Base-by-base conservation (phyloP, 2,888 invertebrate genomes). In the Parelbella ahira region DNA sequence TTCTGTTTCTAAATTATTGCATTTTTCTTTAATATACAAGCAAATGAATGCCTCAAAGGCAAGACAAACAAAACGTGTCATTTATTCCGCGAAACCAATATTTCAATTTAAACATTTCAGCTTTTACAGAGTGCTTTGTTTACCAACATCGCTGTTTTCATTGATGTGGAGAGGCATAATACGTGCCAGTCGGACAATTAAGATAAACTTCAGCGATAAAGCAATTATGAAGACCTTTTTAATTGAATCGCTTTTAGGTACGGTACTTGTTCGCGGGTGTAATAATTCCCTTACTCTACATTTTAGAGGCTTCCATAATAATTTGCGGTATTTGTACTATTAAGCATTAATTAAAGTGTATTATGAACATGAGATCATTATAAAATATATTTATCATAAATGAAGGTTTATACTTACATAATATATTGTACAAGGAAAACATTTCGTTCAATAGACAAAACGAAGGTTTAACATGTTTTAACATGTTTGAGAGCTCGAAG, bases 131-230 rank as follows among this genome's bases (percentile, higher is more conserved):
- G 41, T 24, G 21, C 33, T 41, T 41, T 34, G 41, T 28, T 32
- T 41, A 39, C 30, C 32, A 24, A 9, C 7, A 25, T n/a, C 39
- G 39, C 25, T 39, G 39, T 32, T 30, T 39, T 39, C 39, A 39
- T 39, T 25, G 25, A 39, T 11, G 37, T 20, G 27, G 39, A 30
- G 30, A 32, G 32, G 25, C 39, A 13, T 39, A n/a, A n/a, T n/a
- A n/a, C n/a, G 32, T 39, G 39, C 25, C 32, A 25, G 12, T 25
- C 39, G 11, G 32, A 6, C 32, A 32, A 39, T 39, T 39, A 39
- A 39, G 32, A 32, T 39, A 39, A 39, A 37, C 32, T 32, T 32
- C 39, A 39, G 18, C 39, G 39, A 39, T 39, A 39, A 39, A 39
- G 32, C 25, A 25, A 32, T 32, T 32, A 32, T 39, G 24, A 39